Evolutionary conservation across 2,113 vertebrate genomes (phyloP).

Genomic region (Lophura nycthemera): DNA sequence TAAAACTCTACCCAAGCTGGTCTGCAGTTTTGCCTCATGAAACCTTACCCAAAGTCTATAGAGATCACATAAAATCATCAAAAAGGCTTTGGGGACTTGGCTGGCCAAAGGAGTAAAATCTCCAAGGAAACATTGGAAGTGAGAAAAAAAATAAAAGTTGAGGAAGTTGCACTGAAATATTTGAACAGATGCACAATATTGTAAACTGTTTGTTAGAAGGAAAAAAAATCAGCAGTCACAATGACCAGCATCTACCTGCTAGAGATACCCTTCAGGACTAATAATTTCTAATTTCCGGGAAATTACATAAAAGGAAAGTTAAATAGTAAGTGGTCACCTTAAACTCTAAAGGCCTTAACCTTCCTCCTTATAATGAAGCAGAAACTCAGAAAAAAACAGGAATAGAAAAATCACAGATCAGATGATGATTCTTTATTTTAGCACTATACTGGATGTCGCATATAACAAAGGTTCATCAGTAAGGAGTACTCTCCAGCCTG

Average conservation of each 20-base stretch:
- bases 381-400: background rate
- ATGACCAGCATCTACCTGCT: background rate
- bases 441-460: background rate
- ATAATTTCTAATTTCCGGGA: background rate
- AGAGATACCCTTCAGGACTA: background rate
- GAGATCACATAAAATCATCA: background rate
- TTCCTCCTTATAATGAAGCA: background rate
- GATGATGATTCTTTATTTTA: background rate
- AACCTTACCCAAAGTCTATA: background rate
- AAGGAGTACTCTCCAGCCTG: background rate
- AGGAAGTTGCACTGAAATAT: background rate
- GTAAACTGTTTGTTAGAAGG: background rate
- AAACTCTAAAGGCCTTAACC: background rate
- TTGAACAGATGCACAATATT: background rate
- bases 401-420: background rate
- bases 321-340: background rate
- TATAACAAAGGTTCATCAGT: background rate
- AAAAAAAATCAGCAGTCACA: background rate
- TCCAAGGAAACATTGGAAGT: background rate
- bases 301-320: background rate
- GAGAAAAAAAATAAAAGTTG: background rate
- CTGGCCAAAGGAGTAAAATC: background rate
- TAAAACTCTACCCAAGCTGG: background rate
- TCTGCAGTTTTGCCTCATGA: background rate
- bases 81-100: background rate